A percentile compares a stretch with the other conserved stretches of the same genome.
phyloP scores from a whole-genome alignment of 2,797 vertebrate genomes.

The Sebastes goodei region DNA sequence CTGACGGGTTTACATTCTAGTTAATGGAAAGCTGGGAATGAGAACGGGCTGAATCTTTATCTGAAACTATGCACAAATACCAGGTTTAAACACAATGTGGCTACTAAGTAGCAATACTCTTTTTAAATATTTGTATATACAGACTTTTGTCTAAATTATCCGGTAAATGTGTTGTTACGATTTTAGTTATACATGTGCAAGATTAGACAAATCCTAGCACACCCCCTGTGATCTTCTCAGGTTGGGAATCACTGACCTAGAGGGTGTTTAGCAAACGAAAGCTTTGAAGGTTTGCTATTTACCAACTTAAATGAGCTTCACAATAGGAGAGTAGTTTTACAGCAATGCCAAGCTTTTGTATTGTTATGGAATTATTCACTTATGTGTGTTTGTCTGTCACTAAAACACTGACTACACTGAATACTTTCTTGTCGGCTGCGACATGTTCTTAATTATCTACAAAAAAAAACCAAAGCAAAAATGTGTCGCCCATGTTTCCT shows the following conservation, averaged over 20 bases:
- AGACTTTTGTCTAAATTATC: too few species aligned
- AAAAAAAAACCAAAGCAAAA: conserved; percentile 10
- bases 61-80: too few species aligned
- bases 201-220: too few species aligned
- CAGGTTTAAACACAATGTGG: too few species aligned
- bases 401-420: neutral
- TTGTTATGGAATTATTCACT: neutral
- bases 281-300: conserved; percentile 48
- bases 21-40: too few species aligned
- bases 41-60: too few species aligned
- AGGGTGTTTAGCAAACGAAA: conserved; percentile 6
- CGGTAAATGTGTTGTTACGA: too few species aligned
- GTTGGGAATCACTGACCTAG: neutral
- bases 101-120: too few species aligned
- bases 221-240: too few species aligned
- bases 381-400: neutral
- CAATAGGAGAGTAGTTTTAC: conserved; percentile 28
- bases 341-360: neutral
- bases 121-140: too few species aligned
- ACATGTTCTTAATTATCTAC: conserved; percentile 21
- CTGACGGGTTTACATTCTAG: too few species aligned
- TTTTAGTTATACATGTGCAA: too few species aligned
- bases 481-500: conserved; percentile 2
- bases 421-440: neutral
- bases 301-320: conserved; percentile 34